Evolutionary conservation across 2,797 vertebrate genomes (phyloP), one percentile per base, ranked within the genome.

Genomic region (Schizopygopsis malacanthus): DNA sequence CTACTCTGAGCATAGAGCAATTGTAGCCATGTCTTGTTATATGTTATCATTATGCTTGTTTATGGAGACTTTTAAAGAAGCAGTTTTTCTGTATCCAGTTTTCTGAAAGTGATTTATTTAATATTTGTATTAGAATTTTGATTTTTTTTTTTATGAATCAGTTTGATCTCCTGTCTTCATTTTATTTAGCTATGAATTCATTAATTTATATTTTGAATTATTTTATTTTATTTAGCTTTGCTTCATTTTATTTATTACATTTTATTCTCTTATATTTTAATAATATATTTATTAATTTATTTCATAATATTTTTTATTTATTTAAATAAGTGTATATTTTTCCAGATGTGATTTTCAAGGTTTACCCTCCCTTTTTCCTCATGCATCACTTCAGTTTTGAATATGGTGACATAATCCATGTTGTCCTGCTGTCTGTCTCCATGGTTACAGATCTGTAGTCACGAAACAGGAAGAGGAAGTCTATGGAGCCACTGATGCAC

Each of bases 381-480:
- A 67, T 56, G 22, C 56, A 25, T 78, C 52, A 39, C 73, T 41
- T 81, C 37, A 76, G 43, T 54, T 61, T 69, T 81, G 72, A 72
- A 79, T 63, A 63, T 72, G 18, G 18, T 87, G 41, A 75, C 61
- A 61, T 81, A 59, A 70, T 61, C 50, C 71, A 82, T 78, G 54
- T 71, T 59, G 50, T 73, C 73, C 70, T 75, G 13, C 43, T 59
- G 45, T 76, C 39, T 79, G 78, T 87, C 85, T 61, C 81, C 71
- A 75, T 87, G 77, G 83, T 89, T 81, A 86, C 86, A 71, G 63
- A 61, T 83, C 61, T 86, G 82, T 86, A 86, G 72, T 76, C 12
- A 25, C 47, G 28, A 79, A 90, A 87, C 71, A 78, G 76, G 89
- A 90, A 90, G 78, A 89, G 89, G 92, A 92, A 92, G 89, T 88